A percentile compares a stretch with the other conserved stretches of the same genome.
These are phyloP conservation scores for Phalanger gymnotis DNA, from an alignment of 2,797 vertebrate genomes.

Conservation along the genomic window DNA sequence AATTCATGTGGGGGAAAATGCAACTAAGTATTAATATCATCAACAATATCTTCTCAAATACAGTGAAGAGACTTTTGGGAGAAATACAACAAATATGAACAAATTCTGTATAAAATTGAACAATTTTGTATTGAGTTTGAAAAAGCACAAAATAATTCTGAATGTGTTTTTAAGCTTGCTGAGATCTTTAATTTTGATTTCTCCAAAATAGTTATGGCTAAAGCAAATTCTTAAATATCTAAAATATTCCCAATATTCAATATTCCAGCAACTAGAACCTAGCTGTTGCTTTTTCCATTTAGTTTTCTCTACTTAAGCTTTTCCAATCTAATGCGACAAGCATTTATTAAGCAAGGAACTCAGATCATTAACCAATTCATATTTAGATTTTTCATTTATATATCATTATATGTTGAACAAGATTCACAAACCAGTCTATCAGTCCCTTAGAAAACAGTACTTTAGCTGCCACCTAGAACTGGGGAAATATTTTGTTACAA, in stretches of 20 bases:
- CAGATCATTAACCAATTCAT: background rate
- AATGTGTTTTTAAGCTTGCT: conserved; percentile 6
- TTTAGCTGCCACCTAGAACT: background rate
- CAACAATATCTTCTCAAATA: background rate
- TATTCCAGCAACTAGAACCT: background rate
- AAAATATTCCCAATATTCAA: conserved; percentile 4
- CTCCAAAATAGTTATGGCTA: conserved; percentile 18
- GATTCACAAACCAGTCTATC: background rate
- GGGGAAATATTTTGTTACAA: conserved; percentile 29
- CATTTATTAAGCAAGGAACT: background rate
- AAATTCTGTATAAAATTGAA: background rate
- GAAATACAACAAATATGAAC: background rate
- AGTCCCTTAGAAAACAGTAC: background rate
- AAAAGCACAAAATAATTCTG: background rate
- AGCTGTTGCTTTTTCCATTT: conserved; percentile 13
- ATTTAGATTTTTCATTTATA: background rate
- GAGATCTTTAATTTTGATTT: background rate
- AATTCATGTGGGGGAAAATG: conserved; percentile 32
- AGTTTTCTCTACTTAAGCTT: conserved; percentile 1
- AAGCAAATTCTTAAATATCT: conserved; percentile 6
- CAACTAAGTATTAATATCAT: conserved; percentile 8
- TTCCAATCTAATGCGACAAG: background rate
- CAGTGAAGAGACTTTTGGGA: conserved; percentile 6
- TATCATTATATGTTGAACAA: background rate
- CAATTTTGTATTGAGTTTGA: conserved; percentile 15